These are phyloP conservation scores for Barypeithes pellucidus DNA, from an alignment of 2,888 invertebrate species.

Conservation along the genomic window DNA sequence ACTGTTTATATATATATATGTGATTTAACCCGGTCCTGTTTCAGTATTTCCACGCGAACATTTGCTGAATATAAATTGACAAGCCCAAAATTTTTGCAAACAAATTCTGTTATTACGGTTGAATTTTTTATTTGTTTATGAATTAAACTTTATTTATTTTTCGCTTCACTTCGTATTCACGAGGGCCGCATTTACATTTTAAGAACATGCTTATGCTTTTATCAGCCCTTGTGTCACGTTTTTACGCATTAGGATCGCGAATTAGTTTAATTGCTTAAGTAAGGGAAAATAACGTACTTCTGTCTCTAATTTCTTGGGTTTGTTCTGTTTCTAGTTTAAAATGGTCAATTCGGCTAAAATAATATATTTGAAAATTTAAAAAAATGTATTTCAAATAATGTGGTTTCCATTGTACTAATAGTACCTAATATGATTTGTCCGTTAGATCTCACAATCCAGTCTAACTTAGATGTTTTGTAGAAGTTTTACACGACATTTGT, in stretches of 20 bases:
- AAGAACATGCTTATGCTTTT: conserved; percentile 16
- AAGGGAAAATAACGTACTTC: background rate
- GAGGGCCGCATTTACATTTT: conserved; percentile 11
- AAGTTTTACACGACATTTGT: too few species aligned
- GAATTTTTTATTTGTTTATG: conserved; percentile 22
- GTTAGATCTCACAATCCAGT: too few species aligned
- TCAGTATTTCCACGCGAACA: conserved; percentile 3
- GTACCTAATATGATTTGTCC: too few species aligned
- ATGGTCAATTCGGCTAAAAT: too few species aligned
- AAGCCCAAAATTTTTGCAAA: conserved; percentile 19
- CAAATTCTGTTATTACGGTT: conserved; percentile 22
- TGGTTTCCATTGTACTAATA: too few species aligned
- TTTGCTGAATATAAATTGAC: conserved; percentile 22
- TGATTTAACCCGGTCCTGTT: conserved; percentile 7
- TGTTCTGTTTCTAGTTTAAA: too few species aligned
- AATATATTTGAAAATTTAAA: too few species aligned
- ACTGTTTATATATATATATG: too few species aligned
- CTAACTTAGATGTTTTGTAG: too few species aligned
- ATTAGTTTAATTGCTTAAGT: background rate
- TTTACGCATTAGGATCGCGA: conserved; percentile 8
- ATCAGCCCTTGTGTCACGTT: conserved; percentile 10
- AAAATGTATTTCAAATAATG: too few species aligned
- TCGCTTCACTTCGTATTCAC: conserved; percentile 18
- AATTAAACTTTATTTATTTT: conserved; percentile 19
- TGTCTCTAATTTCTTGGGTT: too few species aligned